Evolutionary conservation across 1,140 invertebrate genomes (phyloP).

Genomic region (Pissodes strobi): DNA sequence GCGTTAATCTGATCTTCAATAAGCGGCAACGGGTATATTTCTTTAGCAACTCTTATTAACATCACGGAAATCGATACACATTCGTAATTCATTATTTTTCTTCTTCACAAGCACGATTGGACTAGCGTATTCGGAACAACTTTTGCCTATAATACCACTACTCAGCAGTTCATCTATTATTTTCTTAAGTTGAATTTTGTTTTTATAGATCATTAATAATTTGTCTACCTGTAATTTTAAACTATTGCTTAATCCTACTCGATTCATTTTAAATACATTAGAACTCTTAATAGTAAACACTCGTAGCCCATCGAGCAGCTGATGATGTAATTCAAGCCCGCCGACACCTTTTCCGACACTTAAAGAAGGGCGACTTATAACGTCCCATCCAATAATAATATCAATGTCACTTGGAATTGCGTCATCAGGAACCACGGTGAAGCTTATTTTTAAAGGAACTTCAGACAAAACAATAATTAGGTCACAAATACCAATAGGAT

Average conservation of each 20-base stretch:
- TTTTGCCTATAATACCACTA: slow-evolving; percentile 51
- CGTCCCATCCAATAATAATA: slow-evolving; percentile 28
- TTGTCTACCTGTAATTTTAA: background rate
- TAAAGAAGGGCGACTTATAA: slow-evolving; percentile 13
- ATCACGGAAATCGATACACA: slow-evolving; percentile 57
- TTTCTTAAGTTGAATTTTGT: slow-evolving; percentile 21
- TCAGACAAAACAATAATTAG: background rate
- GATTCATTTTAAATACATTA: background rate
- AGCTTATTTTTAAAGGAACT: slow-evolving; percentile 1
- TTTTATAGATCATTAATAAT: background rate
- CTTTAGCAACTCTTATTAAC: slow-evolving; percentile 55
- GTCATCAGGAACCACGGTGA: slow-evolving; percentile 6
- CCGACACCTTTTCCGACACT: slow-evolving; percentile 5
- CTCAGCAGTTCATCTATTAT: slow-evolving; percentile 51
- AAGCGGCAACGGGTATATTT: slow-evolving; percentile 45
- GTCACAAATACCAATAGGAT: slow-evolving; percentile 11
- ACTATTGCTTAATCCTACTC: background rate
- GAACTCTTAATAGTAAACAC: background rate
- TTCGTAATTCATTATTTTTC: slow-evolving; percentile 52
- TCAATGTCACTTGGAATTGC: slow-evolving; percentile 13
- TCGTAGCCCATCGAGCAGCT: background rate
- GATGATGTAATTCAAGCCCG: slow-evolving; percentile 5
- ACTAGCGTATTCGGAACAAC: slow-evolving; percentile 54
- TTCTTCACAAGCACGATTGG: slow-evolving; percentile 58
- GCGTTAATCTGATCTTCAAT: slow-evolving; percentile 41